A percentile compares a stretch with the other conserved stretches of the same genome.
These are phyloP conservation scores for Nymphalis c-album DNA, from an alignment of 2,888 invertebrate species.

Conservation along the genomic window DNA sequence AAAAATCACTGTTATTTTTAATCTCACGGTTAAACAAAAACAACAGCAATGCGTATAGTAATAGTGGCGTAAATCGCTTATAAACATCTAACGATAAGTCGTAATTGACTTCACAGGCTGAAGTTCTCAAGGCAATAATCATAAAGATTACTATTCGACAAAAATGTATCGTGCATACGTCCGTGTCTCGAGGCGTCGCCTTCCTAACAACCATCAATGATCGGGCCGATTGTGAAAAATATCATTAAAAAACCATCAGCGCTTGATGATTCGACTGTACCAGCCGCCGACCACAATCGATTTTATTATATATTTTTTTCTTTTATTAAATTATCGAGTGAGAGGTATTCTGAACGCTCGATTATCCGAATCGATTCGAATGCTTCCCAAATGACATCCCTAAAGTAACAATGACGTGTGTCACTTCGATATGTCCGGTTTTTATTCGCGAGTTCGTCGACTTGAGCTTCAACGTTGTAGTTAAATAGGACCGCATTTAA, in stretches of 20 bases:
- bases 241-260: slow-evolving; percentile 83
- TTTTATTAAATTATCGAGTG: slow-evolving; percentile 75
- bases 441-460: slow-evolving; percentile 9
- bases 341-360: slow-evolving; percentile 50
- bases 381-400: slow-evolving; percentile 17
- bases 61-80: slow-evolving; percentile 1
- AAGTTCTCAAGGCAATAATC: slow-evolving; percentile 32
- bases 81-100: neutral
- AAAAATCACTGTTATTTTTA: slow-evolving; percentile 12
- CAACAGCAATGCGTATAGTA: neutral
- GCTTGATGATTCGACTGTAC: slow-evolving; percentile 77
- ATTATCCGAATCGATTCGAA: slow-evolving; percentile 37
- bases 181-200: slow-evolving; percentile 68
- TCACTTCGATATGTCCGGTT: neutral
- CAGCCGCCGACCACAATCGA: slow-evolving; percentile 79
- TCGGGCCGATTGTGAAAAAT: slow-evolving; percentile 81
- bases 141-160: slow-evolving; percentile 35
- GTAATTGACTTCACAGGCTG: slow-evolving; percentile 22
- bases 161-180: slow-evolving; percentile 27
- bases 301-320: slow-evolving; percentile 60
- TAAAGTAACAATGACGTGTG: slow-evolving; percentile 15
- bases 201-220: slow-evolving; percentile 80
- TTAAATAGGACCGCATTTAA: slow-evolving; percentile 2
- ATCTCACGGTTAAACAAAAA: neutral
- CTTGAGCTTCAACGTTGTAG: neutral